These are phyloP conservation scores for Dicentrarchus labrax DNA, from an alignment of 2,113 vertebrate genomes.

Conservation along the genomic window DNA sequence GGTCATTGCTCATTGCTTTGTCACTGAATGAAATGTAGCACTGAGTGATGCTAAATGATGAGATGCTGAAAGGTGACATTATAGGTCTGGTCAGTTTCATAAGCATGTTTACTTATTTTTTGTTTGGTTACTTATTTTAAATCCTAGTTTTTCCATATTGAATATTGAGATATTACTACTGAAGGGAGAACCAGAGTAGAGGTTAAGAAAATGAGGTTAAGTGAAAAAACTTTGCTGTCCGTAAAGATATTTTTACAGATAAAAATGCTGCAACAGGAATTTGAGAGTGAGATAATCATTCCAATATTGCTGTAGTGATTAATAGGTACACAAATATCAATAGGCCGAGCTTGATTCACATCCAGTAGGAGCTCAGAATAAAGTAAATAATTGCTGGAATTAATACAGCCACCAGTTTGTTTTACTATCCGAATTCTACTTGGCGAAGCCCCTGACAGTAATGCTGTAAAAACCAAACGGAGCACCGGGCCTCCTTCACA, in stretches of 20 bases:
- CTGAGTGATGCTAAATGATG: no score
- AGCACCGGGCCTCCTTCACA: constrained; percentile 25
- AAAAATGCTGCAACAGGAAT: neutral
- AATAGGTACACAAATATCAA: neutral
- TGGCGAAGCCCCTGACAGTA: neutral
- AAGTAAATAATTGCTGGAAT: neutral
- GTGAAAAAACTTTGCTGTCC: neutral
- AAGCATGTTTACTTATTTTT: no score
- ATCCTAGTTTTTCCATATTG: neutral
- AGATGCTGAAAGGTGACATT: no score
- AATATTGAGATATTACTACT: neutral
- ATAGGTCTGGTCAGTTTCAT: neutral
- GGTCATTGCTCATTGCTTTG: no score
- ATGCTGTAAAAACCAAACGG: constrained; percentile 27
- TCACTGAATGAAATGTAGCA: neutral
- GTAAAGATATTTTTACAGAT: neutral
- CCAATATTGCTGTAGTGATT: neutral
- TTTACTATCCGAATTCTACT: neutral
- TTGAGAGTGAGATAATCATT: constrained; percentile 3
- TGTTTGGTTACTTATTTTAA: no score
- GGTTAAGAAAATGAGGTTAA: constrained; percentile 1
- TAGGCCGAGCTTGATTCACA: neutral
- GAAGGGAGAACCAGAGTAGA: neutral
- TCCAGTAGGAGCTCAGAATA: neutral
- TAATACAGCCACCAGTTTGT: neutral